Evolutionary conservation across 2,797 vertebrate species (phyloP).

Genomic region (Lutjanus campechanus): DNA sequence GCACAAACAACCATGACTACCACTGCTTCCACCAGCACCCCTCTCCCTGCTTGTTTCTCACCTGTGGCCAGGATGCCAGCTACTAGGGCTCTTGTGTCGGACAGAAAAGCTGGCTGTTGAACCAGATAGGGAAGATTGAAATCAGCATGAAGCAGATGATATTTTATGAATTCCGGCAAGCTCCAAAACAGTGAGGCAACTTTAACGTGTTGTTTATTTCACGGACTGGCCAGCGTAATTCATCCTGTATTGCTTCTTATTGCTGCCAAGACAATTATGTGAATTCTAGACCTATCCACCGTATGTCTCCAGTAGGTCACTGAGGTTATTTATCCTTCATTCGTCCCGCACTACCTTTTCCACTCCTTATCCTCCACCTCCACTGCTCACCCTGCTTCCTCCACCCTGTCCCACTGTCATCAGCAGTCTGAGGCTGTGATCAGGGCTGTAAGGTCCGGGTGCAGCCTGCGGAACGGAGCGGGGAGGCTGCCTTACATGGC

Average conservation of each 20-base stretch:
- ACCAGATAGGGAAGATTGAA: conserved; percentile 56
- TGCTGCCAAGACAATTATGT: conserved; percentile 38
- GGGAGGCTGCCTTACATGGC: conserved; percentile 79
- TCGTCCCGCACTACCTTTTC: conserved; percentile 35
- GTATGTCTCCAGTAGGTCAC: conserved; percentile 37
- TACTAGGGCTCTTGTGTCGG: conserved; percentile 27
- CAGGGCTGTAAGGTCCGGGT: conserved; percentile 69
- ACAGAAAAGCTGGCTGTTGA: conserved; percentile 35
- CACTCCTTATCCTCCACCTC: conserved; percentile 34
- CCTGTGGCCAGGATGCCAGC: conserved; percentile 57
- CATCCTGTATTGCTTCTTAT: conserved; percentile 37
- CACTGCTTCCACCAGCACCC: background rate
- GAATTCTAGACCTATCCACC: conserved; percentile 13
- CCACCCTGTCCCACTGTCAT: conserved; percentile 63
- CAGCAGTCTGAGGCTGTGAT: conserved; percentile 75
- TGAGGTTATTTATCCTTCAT: conserved; percentile 51
- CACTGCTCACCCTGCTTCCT: conserved; percentile 17
- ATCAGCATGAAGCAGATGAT: conserved; percentile 56
- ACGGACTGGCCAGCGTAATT: conserved; percentile 30
- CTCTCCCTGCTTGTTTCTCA: conserved; percentile 59
- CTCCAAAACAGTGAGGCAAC: conserved; percentile 27
- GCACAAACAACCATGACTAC: conserved; percentile 59
- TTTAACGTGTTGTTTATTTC: conserved; percentile 54
- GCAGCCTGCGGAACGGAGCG: conserved; percentile 80
- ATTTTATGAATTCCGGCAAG: conserved; percentile 40